Conservation (phyloP, 2,113 vertebrate genomes). For the Cavia aperea region DNA sequence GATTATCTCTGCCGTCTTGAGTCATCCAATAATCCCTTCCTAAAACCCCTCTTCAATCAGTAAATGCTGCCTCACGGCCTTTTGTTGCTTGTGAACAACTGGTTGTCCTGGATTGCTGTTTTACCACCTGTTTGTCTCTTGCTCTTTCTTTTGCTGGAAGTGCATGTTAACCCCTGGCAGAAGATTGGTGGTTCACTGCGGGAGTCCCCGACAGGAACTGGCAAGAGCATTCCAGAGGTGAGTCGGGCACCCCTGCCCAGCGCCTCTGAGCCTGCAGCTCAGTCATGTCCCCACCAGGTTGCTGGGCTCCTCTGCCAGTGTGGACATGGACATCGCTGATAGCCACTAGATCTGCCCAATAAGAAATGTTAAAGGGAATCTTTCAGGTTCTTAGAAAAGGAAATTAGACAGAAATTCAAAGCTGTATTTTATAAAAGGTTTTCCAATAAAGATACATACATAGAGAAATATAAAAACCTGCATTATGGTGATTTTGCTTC, state of each 20-base stretch:
- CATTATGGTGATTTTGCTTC: neutral
- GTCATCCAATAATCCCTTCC: neutral
- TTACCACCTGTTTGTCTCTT: neutral
- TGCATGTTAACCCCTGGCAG: neutral
- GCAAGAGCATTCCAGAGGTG: neutral
- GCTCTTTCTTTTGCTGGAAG: neutral
- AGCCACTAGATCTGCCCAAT: neutral
- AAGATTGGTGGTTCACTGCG: too few relatives aligned
- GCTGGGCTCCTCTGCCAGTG: neutral
- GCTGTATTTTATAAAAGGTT: neutral
- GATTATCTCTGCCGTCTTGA: neutral
- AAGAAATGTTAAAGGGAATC: neutral
- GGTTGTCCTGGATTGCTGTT: too few relatives aligned
- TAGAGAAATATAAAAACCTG: neutral
- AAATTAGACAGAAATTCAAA: neutral
- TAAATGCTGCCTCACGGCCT: too few relatives aligned
- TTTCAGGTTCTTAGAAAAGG: neutral
- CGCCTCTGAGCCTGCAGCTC: neutral
- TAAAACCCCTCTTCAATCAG: too few relatives aligned
- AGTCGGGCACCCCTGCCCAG: neutral
- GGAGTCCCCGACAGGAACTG: neutral
- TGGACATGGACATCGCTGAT: neutral
- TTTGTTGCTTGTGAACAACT: neutral
- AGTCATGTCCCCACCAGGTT: neutral
- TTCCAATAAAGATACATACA: slow-evolving; percentile 2